Evolutionary conservation across 2,113 vertebrate species (phyloP).

Genomic region (Octodon degus): DNA sequence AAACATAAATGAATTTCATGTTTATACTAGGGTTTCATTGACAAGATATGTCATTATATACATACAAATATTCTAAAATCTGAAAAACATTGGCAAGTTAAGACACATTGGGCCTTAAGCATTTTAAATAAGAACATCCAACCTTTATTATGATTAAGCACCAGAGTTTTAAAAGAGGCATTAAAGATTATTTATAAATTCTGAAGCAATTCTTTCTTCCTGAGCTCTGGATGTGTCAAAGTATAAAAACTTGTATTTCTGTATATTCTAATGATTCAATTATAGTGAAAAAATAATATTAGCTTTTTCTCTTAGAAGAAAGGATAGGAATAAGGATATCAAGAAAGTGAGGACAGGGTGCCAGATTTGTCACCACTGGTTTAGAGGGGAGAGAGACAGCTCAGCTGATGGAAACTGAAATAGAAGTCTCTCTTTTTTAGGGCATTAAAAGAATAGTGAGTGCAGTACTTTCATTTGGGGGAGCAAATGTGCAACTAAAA

Average conservation of each 20-base stretch:
- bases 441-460: background rate
- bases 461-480: background rate
- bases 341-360: background rate
- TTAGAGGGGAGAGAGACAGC: background rate
- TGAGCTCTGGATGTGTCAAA: background rate
- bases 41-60: background rate
- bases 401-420: background rate
- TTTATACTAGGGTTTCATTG: background rate
- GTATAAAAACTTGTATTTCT: background rate
- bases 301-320: background rate
- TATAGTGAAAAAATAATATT: background rate
- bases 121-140: background rate
- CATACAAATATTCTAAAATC: background rate
- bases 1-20: background rate
- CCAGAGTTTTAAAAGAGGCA: background rate
- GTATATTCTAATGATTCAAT: background rate
- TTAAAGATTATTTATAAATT: conserved; percentile 10
- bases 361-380: background rate
- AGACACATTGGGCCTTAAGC: background rate
- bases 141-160: background rate
- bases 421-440: background rate
- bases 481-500: background rate
- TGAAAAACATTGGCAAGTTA: background rate
- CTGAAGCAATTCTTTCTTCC: background rate
- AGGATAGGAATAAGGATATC: background rate